Evolutionary conservation across 2,888 invertebrate species (phyloP), one percentile per base, ranked within the genome.

Genomic region (Oscheius sp.): DNA sequence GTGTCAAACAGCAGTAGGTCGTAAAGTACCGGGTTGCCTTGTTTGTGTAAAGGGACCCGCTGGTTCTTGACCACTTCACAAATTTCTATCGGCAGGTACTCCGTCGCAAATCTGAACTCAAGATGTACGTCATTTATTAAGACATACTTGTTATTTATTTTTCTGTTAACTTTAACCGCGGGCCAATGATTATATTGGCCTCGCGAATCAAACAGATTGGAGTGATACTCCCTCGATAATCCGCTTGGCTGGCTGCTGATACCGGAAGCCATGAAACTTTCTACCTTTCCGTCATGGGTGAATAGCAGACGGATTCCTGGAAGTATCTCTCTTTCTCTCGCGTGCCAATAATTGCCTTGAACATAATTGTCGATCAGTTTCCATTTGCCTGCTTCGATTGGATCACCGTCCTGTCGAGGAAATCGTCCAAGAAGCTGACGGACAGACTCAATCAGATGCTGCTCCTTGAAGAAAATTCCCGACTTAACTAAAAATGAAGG

Each of bases 391-490:
- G 25, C 45, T 52, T 25, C 18, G 45, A 29, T 13, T 16, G 53
- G 53, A 27, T 23, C 46, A 18, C 35, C 35, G 21, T 45, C 46
- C 18, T 46, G n/a, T 35, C 35, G 18, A 2, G 23, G 55, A 6
- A 18, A 1, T 29, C 58, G 35, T 16, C 25, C n/a, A 49, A 56
- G 16, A 1, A 69, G 25, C 18, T 69, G 43, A 5, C 58, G 21
- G 3, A 69, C 45, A 13, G 69, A 18, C 7, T 55, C 21, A 5
- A 46, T 2, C 29, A 70, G 25, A 16, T 13, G n/a, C 23, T 70
- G 59, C 16, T 13, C 3, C 25, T 70, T 70, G 70, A 70, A 70
- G 70, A 70, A 70, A 1, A 23, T 18, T 0, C 59, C 70, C 16
- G 58, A 12, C 59, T 61, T 70, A 5, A 55, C 55, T 18, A 56